Evolutionary conservation across 2,797 vertebrate genomes (phyloP).

Genomic region (Brotogeris chrysoptera): DNA sequence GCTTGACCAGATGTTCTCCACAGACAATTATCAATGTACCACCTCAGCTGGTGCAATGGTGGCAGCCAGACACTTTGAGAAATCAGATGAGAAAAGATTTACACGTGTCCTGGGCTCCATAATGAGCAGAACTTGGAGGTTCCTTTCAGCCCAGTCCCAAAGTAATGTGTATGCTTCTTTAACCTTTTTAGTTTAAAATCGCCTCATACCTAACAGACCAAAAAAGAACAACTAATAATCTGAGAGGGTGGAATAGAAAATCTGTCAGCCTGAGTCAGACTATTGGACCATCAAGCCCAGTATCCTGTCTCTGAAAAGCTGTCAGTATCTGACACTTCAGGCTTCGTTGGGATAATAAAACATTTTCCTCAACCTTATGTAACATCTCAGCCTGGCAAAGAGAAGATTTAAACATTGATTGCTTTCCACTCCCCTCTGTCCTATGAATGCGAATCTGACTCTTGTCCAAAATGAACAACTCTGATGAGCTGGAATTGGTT

Average conservation of each 20-base stretch:
- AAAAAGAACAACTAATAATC: slow-evolving; percentile 62
- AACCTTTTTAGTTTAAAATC: slow-evolving; percentile 41
- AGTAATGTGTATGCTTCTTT: slow-evolving; percentile 31
- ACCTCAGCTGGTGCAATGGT: background rate
- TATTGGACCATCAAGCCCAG: slow-evolving; percentile 52
- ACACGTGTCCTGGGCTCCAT: background rate
- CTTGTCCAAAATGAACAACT: slow-evolving; percentile 66
- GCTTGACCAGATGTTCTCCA: background rate
- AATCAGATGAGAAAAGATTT: background rate
- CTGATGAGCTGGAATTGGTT: slow-evolving; percentile 70
- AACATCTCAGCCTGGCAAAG: slow-evolving; percentile 61
- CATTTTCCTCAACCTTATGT: slow-evolving; percentile 70
- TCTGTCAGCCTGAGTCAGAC: slow-evolving; percentile 64
- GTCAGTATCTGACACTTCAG: slow-evolving; percentile 61
- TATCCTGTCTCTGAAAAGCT: slow-evolving; percentile 56
- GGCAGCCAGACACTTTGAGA: background rate
- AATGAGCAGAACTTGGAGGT: background rate
- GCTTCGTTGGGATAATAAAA: slow-evolving; percentile 61
- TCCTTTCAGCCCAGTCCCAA: background rate
- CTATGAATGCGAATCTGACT: slow-evolving; percentile 54
- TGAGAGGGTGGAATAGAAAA: slow-evolving; percentile 49
- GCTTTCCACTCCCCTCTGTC: slow-evolving; percentile 69
- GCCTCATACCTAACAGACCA: slow-evolving; percentile 37
- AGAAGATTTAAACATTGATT: slow-evolving; percentile 63
- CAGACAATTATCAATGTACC: background rate